These are phyloP conservation scores for Platycheirus albimanus DNA, from an alignment of 2,888 invertebrate genomes.

Conservation along the genomic window DNA sequence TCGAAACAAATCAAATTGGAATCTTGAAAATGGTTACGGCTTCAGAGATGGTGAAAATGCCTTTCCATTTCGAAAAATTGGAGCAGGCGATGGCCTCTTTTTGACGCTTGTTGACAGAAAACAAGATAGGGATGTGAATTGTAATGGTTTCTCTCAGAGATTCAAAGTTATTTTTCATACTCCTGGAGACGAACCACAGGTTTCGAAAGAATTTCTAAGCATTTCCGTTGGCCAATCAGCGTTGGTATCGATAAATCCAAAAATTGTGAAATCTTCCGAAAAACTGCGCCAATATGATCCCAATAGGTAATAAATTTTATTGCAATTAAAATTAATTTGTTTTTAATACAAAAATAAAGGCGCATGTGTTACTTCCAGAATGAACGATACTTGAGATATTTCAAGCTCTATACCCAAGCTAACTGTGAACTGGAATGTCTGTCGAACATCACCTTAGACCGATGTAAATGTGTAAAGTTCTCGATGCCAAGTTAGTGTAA, in stretches of 20 bases:
- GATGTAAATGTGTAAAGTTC: constrained; percentile 88
- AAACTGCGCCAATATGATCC: not conserved
- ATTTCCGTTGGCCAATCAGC: not conserved
- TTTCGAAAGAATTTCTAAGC: not conserved
- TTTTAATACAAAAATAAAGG: not conserved
- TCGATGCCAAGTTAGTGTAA: constrained; percentile 86
- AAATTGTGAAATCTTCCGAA: not conserved
- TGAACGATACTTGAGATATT: constrained; percentile 84
- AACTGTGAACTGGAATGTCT: constrained; percentile 90
- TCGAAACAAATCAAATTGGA: no score
- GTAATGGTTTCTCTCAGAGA: not conserved
- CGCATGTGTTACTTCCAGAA: not conserved
- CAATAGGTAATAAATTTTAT: not conserved
- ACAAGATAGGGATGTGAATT: not conserved
- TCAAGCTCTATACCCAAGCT: constrained; percentile 87
- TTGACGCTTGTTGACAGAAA: not conserved
- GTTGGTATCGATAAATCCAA: not conserved
- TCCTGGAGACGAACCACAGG: not conserved
- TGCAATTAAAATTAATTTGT: not conserved
- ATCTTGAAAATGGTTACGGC: not conserved
- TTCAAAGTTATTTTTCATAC: not conserved
- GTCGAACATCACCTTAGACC: constrained; percentile 86
- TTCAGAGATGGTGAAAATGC: not conserved
- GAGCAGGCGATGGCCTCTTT: not conserved
- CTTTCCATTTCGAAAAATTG: not conserved